Evolutionary conservation across 2,113 vertebrate species (phyloP), one percentile per base, ranked within the genome.

Genomic region (Lamprologus sp.): DNA sequence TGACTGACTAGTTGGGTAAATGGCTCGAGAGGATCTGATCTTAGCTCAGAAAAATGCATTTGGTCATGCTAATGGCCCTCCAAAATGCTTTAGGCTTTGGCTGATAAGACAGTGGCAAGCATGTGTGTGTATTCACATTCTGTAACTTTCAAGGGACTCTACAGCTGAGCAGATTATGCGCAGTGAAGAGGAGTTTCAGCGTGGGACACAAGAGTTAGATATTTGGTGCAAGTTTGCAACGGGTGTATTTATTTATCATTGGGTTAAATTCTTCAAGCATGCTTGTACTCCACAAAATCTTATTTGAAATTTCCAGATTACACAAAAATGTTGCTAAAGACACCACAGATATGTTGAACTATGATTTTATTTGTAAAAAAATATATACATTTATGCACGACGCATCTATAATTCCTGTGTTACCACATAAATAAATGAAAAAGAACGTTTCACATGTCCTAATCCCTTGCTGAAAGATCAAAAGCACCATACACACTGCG

Each of bases 31-130:
- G 68, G 85, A 87, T 92, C 92, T 95, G 92, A 94, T 92, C 92
- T 92, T 87, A 89, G 86, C 86, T 37, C 7, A 60, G 79, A 92
- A 94, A 95, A 93, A 95, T 93, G 92, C 60, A 49, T 89, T 91
- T 85, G 88, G 93, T 92, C 87, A 89, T 92, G 90, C 86, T 92
- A 47, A 37, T 63, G 81, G 73, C 70, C 84, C 90, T 87, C 35
- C 19, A 91, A 90, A 92, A 93, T 80, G 82, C 84, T 77, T 45
- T 9, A 51, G 47, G 77, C 87, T 92, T 83, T 63, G 54, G 45
- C 89, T 89, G 89, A 94, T 92, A 90, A 92, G 86, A 81, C 54
- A 45, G 51, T n/a, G 31, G 81, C 21, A 80, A 49, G 42, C 53
- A 33, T 79, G 54, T 79, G 42, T 85, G 85, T 80, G 47, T 54